Evolutionary conservation across 92 coral and sea anemone species (phyloP).

Genomic region (Porites lobata): DNA sequence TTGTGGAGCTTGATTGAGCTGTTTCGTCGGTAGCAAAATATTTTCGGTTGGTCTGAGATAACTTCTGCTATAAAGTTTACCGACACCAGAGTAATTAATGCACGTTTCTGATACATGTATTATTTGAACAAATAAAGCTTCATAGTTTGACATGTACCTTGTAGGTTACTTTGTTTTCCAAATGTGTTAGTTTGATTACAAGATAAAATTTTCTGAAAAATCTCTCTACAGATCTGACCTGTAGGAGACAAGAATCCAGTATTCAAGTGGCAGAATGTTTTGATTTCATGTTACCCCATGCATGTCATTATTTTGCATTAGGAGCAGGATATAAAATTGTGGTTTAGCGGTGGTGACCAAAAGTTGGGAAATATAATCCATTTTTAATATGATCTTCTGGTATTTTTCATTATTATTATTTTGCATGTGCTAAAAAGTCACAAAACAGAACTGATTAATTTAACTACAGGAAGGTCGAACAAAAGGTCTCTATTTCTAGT

Average conservation of each 20-base stretch:
- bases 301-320: not conserved
- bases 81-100: not conserved
- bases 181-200: conserved; percentile 19
- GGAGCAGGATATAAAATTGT: not conserved
- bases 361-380: no score
- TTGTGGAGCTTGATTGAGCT: no score
- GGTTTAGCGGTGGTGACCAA: not conserved
- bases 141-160: not conserved
- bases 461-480: no score
- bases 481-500: no score
- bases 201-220: not conserved
- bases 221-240: not conserved
- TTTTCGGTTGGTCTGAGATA: not conserved
- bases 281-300: not conserved
- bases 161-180: not conserved
- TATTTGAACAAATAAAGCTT: conserved; percentile 21
- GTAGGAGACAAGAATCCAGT: not conserved
- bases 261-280: not conserved
- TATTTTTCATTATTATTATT: no score
- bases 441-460: no score
- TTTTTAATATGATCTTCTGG: no score
- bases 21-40: not conserved
- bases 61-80: not conserved
- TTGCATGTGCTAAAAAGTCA: no score
- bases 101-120: not conserved